These are phyloP conservation scores for Limnephilus rhombicus DNA, from an alignment of 2,888 invertebrate genomes.

Conservation along the genomic window DNA sequence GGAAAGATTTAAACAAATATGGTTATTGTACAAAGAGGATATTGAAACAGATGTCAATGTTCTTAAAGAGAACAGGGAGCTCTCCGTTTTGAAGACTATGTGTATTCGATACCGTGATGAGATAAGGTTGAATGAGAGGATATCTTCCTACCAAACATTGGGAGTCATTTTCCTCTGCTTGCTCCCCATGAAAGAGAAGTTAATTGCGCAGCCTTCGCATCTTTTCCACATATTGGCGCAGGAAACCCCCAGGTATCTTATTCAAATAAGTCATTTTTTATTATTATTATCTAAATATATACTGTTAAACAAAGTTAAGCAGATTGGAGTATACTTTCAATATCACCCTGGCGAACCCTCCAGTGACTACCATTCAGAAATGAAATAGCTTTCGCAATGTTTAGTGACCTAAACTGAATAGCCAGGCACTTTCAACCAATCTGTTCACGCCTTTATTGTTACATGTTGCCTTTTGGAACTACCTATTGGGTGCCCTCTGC, in stretches of 20 bases:
- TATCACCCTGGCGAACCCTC: not conserved
- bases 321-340: not conserved
- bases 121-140: constrained; percentile 81
- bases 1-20: constrained; percentile 81
- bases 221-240: constrained; percentile 82
- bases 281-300: not conserved
- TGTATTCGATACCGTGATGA: constrained; percentile 85
- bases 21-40: constrained; percentile 85
- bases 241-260: constrained; percentile 81
- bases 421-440: not conserved
- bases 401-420: too few species aligned
- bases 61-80: constrained; percentile 82
- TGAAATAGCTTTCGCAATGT: too few species aligned
- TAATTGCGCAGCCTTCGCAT: constrained; percentile 84
- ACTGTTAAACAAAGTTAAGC: not conserved
- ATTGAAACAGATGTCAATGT: constrained; percentile 80
- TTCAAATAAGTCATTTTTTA: not conserved
- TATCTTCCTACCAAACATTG: constrained; percentile 82
- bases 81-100: constrained; percentile 81
- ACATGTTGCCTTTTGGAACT: too few species aligned
- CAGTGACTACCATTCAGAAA: not conserved
- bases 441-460: too few species aligned
- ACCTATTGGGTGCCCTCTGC: too few species aligned
- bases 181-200: constrained; percentile 83
- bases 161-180: constrained; percentile 86